Percentiles rank a stretch among this genome's conserved stretches.
These are phyloP conservation scores for Leptinotarsa tumamoca DNA, from an alignment of 2,888 invertebrate species.

Conservation along the genomic window DNA sequence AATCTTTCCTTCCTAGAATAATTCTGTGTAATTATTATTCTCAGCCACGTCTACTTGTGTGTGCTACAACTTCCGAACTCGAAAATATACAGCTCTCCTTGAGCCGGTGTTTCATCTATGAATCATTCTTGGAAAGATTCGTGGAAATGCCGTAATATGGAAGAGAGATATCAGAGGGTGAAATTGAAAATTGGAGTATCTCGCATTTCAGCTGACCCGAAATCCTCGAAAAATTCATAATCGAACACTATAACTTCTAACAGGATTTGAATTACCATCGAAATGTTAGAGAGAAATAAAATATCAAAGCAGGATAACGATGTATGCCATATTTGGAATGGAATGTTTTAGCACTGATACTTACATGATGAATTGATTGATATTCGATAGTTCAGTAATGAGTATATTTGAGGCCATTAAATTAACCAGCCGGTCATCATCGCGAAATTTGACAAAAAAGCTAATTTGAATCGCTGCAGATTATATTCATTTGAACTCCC, in stretches of 20 bases:
- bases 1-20: constrained; percentile 42
- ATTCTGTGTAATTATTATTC: constrained; percentile 53
- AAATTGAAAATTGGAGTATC: not conserved
- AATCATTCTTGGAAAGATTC: not conserved
- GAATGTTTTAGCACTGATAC: too few relatives aligned
- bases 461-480: too few relatives aligned
- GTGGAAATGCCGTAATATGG: not conserved
- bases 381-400: too few relatives aligned
- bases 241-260: not conserved
- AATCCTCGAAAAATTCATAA: not conserved
- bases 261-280: not conserved
- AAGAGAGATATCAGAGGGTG: not conserved
- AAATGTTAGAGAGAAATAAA: not conserved
- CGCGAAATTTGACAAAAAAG: too few relatives aligned
- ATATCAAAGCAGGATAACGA: not conserved
- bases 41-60: constrained; percentile 51
- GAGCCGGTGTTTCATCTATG: constrained; percentile 12
- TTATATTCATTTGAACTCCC: too few relatives aligned
- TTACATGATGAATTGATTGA: too few relatives aligned
- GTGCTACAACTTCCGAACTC: constrained; percentile 17
- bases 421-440: too few relatives aligned
- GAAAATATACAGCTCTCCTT: not conserved
- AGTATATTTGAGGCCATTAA: too few relatives aligned
- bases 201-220: not conserved
- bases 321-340: not conserved